A percentile compares a stretch with the other conserved stretches of the same genome.
Evolutionary conservation across 2,888 invertebrate genomes (phyloP).

Genomic region (Ophraella communa): DNA sequence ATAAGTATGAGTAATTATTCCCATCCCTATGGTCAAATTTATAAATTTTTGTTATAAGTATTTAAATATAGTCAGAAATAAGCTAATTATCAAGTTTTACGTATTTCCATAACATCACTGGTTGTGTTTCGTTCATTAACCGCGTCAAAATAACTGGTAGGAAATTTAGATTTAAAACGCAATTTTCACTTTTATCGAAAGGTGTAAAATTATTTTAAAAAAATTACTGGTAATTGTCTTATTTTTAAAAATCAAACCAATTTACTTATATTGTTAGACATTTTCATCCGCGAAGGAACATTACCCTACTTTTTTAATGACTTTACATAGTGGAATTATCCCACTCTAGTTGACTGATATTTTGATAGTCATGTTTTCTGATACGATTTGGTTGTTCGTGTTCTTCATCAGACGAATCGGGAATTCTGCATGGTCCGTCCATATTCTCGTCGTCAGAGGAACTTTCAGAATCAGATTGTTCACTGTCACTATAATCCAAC

Average conservation of each 20-base stretch:
- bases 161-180: not conserved
- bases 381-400: slow-evolving; percentile 52
- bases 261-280: not conserved
- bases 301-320: slow-evolving; percentile 6
- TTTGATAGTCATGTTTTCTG: slow-evolving; percentile 69
- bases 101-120: not conserved
- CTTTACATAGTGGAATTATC: slow-evolving; percentile 78
- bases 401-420: slow-evolving; percentile 67
- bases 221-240: not conserved
- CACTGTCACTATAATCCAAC: slow-evolving; percentile 54
- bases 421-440: slow-evolving; percentile 59
- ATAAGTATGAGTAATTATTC: not conserved
- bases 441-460: slow-evolving; percentile 56
- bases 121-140: not conserved
- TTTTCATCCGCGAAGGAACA: slow-evolving; percentile 17
- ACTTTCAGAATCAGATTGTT: slow-evolving; percentile 57
- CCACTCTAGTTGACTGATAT: slow-evolving; percentile 80
- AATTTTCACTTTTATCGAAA: not conserved
- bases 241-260: not conserved
- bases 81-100: too few species aligned
- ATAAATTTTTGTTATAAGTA: too few species aligned
- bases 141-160: not conserved
- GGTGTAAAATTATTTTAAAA: not conserved
- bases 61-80: too few species aligned
- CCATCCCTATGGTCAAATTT: not conserved